Evolutionary conservation across 1,140 invertebrate species (phyloP).

Genomic region (Lordiphosa stackelbergi): DNA sequence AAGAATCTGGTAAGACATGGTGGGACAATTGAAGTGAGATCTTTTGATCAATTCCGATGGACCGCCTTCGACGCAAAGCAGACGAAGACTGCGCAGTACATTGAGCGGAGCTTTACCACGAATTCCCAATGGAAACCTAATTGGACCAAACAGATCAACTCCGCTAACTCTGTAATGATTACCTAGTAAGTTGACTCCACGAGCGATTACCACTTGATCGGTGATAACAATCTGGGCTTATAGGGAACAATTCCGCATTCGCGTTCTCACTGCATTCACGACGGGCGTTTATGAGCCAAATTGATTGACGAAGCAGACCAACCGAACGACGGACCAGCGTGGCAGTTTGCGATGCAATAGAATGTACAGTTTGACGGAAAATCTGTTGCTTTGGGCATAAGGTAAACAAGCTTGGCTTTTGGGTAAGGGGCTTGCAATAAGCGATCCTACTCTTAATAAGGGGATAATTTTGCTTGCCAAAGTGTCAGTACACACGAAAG

Average conservation of each 20-base stretch:
- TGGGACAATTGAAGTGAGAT: too few species aligned
- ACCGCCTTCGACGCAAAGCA: too few species aligned
- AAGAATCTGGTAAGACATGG: too few species aligned
- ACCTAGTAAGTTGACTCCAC: constrained; percentile 1
- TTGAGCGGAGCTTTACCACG: too few species aligned
- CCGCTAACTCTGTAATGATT: constrained; percentile 1
- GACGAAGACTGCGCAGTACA: too few species aligned
- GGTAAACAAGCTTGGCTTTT: constrained; percentile 3
- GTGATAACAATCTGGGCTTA: constrained; percentile 6
- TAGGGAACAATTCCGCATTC: constrained; percentile 4
- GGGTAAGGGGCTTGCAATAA: not conserved
- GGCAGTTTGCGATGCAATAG: constrained; percentile 13
- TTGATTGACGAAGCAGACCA: constrained; percentile 1
- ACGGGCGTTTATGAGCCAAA: constrained; percentile 17
- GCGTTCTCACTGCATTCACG: not conserved
- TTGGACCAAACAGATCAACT: not conserved
- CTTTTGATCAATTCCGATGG: too few species aligned
- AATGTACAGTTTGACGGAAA: not conserved
- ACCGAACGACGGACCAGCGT: constrained; percentile 15
- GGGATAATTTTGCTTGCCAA: not conserved
- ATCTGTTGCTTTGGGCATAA: constrained; percentile 11
- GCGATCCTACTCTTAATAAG: constrained; percentile 9
- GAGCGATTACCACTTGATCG: constrained; percentile 9
- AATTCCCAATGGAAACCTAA: too few species aligned
- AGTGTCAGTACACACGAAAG: not conserved